Conservation (phyloP, 2,888 invertebrate species). For the Leptopilina drosophilae region DNA sequence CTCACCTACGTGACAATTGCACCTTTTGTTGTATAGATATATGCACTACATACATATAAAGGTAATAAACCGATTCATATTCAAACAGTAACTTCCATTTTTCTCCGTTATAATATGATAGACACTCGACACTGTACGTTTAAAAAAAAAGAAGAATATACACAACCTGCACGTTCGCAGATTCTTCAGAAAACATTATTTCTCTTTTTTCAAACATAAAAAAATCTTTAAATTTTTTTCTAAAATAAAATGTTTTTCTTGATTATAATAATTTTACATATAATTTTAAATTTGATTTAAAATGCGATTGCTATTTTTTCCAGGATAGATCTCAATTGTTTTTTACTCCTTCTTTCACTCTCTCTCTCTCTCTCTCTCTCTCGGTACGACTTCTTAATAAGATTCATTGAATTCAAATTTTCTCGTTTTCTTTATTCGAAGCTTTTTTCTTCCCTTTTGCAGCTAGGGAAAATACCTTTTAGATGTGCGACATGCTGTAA, state of each 20-base stretch:
- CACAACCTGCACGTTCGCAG: too few relatives aligned
- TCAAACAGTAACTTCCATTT: constrained; percentile 3
- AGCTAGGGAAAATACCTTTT: constrained; percentile 28
- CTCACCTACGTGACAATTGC: constrained; percentile 1
- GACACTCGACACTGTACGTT: neutral
- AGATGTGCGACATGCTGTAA: constrained; percentile 30
- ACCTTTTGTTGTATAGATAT: neutral
- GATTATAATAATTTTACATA: too few relatives aligned
- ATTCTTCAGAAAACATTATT: too few relatives aligned
- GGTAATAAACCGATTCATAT: neutral
- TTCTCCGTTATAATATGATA: neutral
- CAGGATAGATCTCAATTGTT: constrained; percentile 2
- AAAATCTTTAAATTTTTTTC: too few relatives aligned
- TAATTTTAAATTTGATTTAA: too few relatives aligned
- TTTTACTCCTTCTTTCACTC: neutral
- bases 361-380: constrained; percentile 18
- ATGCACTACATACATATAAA: neutral
- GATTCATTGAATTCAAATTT: constrained; percentile 13
- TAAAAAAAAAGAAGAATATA: neutral
- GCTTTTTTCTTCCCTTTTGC: neutral
- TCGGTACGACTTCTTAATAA: constrained; percentile 5
- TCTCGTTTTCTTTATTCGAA: constrained; percentile 18
- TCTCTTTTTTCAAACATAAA: too few relatives aligned
- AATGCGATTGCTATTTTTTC: neutral
- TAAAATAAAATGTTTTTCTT: too few relatives aligned